Evolutionary conservation across 1,140 invertebrate species (phyloP).

Genomic region (Elymnias hypermnestra): DNA sequence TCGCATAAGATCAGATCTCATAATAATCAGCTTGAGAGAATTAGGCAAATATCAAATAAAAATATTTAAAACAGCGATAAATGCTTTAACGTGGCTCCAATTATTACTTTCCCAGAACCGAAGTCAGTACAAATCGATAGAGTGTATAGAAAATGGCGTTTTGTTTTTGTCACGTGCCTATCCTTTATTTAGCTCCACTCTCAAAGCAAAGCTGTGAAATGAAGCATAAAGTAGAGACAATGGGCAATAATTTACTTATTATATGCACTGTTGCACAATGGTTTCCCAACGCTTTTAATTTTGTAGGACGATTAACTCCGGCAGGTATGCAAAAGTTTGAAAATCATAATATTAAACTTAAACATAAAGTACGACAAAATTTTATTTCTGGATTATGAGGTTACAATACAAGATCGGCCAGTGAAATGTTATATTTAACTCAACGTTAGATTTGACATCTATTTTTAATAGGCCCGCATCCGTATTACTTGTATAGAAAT

Average conservation of each 20-base stretch:
- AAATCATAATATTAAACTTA: background rate
- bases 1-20: no score
- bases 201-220: slow-evolving; percentile 40
- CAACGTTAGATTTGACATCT: no score
- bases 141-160: background rate
- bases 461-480: no score
- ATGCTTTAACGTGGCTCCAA: no score
- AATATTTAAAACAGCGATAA: no score
- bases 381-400: no score
- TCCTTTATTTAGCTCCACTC: slow-evolving; percentile 17
- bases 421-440: no score
- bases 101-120: no score
- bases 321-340: background rate
- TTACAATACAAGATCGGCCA: no score
- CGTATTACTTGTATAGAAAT: no score
- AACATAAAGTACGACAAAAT: background rate
- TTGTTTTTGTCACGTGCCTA: slow-evolving; percentile 2
- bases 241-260: slow-evolving; percentile 48
- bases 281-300: slow-evolving; percentile 22
- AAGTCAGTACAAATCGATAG: background rate
- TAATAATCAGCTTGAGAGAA: no score
- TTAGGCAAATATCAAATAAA: no score
- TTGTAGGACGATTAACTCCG: background rate
- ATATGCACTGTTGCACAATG: slow-evolving; percentile 39
- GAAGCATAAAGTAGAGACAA: slow-evolving; percentile 50